Percentiles rank a stretch among this genome's conserved stretches.
Evolutionary conservation across 2,888 invertebrate genomes (phyloP).

Genomic region (Xestobium rufovillosum): DNA sequence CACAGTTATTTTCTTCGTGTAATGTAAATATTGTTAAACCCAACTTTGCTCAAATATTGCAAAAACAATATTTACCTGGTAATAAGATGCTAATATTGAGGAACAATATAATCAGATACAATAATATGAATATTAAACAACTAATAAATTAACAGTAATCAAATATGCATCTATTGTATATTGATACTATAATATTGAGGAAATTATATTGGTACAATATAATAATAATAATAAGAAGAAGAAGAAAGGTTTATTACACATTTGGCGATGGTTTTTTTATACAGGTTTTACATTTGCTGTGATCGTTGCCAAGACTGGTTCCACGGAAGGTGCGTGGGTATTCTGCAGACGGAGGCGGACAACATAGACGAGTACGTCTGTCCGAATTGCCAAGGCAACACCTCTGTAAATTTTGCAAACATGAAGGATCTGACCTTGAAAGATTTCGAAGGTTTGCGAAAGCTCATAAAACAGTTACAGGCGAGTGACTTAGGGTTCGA

Average conservation of each 20-base stretch:
- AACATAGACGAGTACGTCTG: constrained; percentile 94
- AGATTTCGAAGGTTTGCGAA: constrained; percentile 76
- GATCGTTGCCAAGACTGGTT: constrained; percentile 99
- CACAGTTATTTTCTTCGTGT: too few species aligned
- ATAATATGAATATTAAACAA: too few species aligned
- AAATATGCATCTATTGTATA: too few species aligned
- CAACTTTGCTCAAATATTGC: too few species aligned
- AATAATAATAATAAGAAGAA: constrained; percentile 3
- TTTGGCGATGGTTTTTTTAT: constrained; percentile 23
- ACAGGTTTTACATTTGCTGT: constrained; percentile 96
- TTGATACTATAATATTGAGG: too few species aligned
- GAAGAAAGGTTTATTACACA: constrained; percentile 9
- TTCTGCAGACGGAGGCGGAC: constrained; percentile 87
- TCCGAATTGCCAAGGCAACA: constrained; percentile 89
- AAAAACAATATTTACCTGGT: too few species aligned
- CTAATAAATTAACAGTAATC: too few species aligned
- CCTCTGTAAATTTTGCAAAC: constrained; percentile 81
- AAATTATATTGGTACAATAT: neutral
- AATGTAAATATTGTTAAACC: too few species aligned
- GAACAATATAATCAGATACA: too few species aligned
- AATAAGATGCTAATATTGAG: too few species aligned
- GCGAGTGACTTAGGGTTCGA: constrained; percentile 41
- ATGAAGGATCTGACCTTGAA: constrained; percentile 73
- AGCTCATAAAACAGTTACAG: constrained; percentile 84
- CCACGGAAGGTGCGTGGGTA: constrained; percentile 95